These are phyloP conservation scores for Sialis fuliginosa DNA, from an alignment of 2,888 invertebrate species.

Conservation along the genomic window DNA sequence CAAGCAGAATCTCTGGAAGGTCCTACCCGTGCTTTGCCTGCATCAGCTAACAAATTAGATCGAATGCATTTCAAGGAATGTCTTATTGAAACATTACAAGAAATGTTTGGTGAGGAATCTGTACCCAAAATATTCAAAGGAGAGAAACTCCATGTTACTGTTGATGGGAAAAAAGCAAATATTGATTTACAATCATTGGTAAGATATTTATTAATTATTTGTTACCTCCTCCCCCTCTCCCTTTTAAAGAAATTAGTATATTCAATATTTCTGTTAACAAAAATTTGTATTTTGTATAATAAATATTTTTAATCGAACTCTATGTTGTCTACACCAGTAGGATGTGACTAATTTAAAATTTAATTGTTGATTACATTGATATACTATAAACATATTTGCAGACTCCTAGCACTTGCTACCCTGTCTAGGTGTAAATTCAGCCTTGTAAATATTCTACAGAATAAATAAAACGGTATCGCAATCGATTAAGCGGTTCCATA, in stretches of 20 bases:
- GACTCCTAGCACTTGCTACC: too few relatives aligned
- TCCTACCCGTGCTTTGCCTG: slow-evolving; percentile 35
- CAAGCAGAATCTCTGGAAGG: slow-evolving; percentile 58
- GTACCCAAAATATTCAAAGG: slow-evolving; percentile 89
- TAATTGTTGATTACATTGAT: too few relatives aligned
- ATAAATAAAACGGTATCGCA: too few relatives aligned
- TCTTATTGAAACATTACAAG: slow-evolving; percentile 73
- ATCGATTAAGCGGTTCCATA: too few relatives aligned
- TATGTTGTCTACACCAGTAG: too few relatives aligned
- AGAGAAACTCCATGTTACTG: slow-evolving; percentile 68
- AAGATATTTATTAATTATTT: slow-evolving; percentile 14
- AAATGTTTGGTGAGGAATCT: slow-evolving; percentile 90
- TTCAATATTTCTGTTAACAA: too few relatives aligned
- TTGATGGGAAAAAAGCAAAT: slow-evolving; percentile 69
- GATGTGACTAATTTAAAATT: too few relatives aligned
- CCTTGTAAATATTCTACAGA: too few relatives aligned
- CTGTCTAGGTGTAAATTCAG: too few relatives aligned
- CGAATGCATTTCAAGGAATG: slow-evolving; percentile 86
- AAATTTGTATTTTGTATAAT: too few relatives aligned
- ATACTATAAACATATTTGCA: too few relatives aligned
- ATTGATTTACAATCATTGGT: slow-evolving; percentile 70
- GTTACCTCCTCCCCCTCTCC: background rate
- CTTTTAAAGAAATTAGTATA: background rate
- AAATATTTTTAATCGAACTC: too few relatives aligned
- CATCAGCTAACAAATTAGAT: slow-evolving; percentile 58